Base-by-base conservation (phyloP, 2,888 invertebrate species). In the Arctia plantaginis region DNA sequence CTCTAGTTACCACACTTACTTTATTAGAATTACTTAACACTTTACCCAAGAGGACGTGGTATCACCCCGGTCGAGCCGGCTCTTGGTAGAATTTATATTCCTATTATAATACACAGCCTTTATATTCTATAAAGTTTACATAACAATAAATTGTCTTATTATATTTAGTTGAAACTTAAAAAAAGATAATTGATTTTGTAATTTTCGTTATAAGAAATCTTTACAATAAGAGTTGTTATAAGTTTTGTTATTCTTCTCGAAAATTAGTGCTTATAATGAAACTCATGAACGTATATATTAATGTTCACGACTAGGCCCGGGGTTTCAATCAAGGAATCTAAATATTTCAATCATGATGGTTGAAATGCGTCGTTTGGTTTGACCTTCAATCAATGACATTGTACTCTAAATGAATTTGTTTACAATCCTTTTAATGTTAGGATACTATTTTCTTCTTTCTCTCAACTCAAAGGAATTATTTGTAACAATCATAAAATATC, bases 321-420 rank as follows among this genome's bases (percentile, higher is more conserved):
- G 51, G 23, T 55, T 55, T 55, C 51, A 55, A 55, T 55, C 51
- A 55, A 55, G 51, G 51, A 55, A 55, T 55, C 51, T 55, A 55
- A 55, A 55, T 55, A 55, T 55, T 55, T 55, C 51, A 55, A 55
- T 55, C n/a, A 55, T 55, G n/a, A 55, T 55, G n/a, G 51, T 55
- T 55, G 51, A 55, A 55, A n/a, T 55, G 51, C 51, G 51, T 55
- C 51, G 23, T 55, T 55, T 55, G n/a, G 20, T 55, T n/a, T 55
- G 51, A n/a, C 51, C 51, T 55, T 55, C 51, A n/a, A 55, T 55
- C 51, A 55, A 55, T 23, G 51, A 55, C 51, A 55, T 55, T 55
- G 23, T n/a, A 12, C 23, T 23, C n/a, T 55, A 23, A 55, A 55
- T 55, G 10, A 55, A 55, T 55, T 55, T 55, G 51, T n/a, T 55